Percentiles rank a stretch among this genome's conserved stretches.
Evolutionary conservation across 1,140 invertebrate genomes (phyloP).

Genomic region (Oncopodura yosiiana): DNA sequence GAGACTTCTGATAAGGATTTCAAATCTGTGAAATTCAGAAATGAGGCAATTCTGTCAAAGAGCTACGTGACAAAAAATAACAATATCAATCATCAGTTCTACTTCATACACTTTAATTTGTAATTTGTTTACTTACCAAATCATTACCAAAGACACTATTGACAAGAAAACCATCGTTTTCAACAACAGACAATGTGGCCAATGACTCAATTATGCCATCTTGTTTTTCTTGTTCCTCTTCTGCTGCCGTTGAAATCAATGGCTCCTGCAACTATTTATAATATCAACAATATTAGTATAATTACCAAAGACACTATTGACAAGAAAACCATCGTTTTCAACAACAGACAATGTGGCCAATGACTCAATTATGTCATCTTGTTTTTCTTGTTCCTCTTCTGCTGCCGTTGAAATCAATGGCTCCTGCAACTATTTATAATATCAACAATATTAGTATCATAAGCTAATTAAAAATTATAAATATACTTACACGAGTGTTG

Average conservation of each 20-base stretch:
- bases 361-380: neutral
- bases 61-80: too few relatives aligned
- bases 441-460: neutral
- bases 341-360: neutral
- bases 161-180: neutral
- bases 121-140: neutral
- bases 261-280: too few relatives aligned
- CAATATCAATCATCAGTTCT: neutral
- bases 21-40: slow-evolving; percentile 1
- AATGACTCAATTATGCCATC: neutral
- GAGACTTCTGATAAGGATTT: neutral
- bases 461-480: too few relatives aligned
- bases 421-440: too few relatives aligned
- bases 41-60: slow-evolving; percentile 4
- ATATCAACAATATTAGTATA: neutral
- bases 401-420: too few relatives aligned
- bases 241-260: too few relatives aligned
- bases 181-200: neutral
- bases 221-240: too few relatives aligned
- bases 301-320: neutral
- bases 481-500: too few relatives aligned
- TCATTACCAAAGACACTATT: slow-evolving; percentile 8
- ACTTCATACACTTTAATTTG: neutral
- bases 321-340: neutral
- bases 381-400: too few relatives aligned